Percentiles rank a stretch among this genome's conserved stretches.
These are phyloP conservation scores for Nycticryphes semicollaris DNA, from an alignment of 2,113 vertebrate species.

Conservation along the genomic window DNA sequence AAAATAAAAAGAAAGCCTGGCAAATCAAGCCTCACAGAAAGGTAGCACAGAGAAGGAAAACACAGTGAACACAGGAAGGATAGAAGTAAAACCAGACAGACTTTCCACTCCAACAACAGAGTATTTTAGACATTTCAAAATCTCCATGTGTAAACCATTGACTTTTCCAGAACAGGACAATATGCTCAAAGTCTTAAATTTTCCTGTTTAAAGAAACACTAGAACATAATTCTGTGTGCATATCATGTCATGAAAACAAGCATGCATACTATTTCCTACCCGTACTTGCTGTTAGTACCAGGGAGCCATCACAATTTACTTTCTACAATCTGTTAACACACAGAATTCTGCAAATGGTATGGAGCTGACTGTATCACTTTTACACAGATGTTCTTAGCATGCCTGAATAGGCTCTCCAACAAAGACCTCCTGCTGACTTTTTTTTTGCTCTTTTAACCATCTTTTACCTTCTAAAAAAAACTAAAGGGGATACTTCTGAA, in stretches of 20 bases:
- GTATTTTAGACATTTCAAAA: neutral
- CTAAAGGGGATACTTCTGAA: neutral
- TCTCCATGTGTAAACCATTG: neutral
- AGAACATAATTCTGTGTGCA: neutral
- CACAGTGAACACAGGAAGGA: neutral
- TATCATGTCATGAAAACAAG: neutral
- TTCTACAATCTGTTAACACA: neutral
- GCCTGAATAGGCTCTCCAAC: neutral
- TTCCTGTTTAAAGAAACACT: neutral
- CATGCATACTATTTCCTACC: neutral
- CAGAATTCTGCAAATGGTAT: neutral
- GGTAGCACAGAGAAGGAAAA: neutral
- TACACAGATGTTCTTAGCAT: neutral
- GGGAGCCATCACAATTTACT: neutral
- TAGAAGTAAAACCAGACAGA: neutral
- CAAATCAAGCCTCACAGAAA: neutral
- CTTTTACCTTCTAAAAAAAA: neutral
- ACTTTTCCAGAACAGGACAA: neutral
- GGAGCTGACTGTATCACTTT: neutral
- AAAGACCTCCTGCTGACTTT: neutral
- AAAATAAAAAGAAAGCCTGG: neutral
- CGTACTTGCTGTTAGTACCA: neutral
- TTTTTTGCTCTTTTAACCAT: neutral
- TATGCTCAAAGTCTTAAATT: neutral
- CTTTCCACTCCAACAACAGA: neutral